These are phyloP conservation scores for Morelia viridis DNA, from an alignment of 2,797 vertebrate species.

Conservation along the genomic window DNA sequence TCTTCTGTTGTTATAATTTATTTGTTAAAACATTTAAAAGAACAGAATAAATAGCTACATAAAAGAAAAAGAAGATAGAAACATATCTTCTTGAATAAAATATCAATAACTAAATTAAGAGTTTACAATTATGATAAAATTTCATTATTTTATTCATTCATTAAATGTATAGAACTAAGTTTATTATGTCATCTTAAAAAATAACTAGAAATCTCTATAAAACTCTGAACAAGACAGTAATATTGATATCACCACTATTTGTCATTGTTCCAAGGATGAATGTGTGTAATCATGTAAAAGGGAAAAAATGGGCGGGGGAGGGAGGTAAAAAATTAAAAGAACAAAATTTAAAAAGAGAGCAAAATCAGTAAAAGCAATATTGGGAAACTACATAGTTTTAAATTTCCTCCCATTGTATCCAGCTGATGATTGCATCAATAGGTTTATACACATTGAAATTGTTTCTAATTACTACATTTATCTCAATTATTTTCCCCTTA, in stretches of 20 bases:
- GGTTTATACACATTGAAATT: not conserved
- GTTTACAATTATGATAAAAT: not conserved
- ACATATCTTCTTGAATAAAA: not conserved
- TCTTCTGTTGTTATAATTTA: not conserved
- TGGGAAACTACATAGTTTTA: not conserved
- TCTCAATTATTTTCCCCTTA: not conserved
- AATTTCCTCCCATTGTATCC: not conserved
- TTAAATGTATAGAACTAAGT: not conserved
- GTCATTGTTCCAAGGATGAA: not conserved
- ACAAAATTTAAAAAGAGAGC: not conserved
- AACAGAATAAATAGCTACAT: not conserved
- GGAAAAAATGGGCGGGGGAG: accelerated
- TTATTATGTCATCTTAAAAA: not conserved
- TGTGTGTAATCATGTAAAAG: not conserved
- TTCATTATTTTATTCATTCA: not conserved
- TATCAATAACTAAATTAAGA: not conserved
- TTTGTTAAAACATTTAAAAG: not conserved
- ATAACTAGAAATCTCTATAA: not conserved
- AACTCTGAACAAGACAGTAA: not conserved
- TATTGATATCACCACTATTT: not conserved
- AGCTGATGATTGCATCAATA: not conserved
- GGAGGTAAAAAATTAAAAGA: not conserved
- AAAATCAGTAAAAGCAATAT: not conserved
- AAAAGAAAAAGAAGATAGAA: not conserved
- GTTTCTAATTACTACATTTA: not conserved